These are phyloP conservation scores for Acanthiza pusilla DNA, from an alignment of 2,797 vertebrate genomes.

Conservation along the genomic window DNA sequence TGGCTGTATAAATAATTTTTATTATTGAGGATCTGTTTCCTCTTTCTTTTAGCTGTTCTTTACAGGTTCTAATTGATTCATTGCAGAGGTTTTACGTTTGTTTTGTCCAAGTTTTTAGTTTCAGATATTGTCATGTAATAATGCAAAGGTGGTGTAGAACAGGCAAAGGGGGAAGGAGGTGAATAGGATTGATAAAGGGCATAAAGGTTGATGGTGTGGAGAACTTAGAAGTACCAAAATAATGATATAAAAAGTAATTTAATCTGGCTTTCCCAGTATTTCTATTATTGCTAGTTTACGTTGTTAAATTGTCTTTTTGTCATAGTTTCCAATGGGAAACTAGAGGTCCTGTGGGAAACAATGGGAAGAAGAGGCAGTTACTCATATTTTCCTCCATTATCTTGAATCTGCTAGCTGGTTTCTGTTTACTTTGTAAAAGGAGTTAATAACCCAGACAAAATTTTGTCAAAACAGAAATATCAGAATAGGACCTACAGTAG, in stretches of 20 bases:
- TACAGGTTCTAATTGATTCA: neutral
- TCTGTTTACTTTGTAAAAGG: neutral
- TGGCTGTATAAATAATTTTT: neutral
- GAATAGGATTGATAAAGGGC: neutral
- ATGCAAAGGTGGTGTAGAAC: neutral
- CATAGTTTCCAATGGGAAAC: neutral
- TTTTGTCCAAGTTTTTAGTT: neutral
- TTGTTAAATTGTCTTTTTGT: neutral
- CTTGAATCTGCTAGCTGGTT: neutral
- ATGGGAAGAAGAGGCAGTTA: neutral
- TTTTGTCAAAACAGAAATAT: neutral
- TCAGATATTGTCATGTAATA: neutral
- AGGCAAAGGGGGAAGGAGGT: neutral
- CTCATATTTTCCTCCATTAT: neutral
- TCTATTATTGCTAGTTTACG: neutral
- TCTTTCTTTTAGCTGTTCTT: neutral
- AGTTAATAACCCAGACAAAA: neutral
- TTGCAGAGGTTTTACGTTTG: neutral
- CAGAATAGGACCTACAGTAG: rapidly evolving
- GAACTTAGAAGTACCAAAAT: neutral
- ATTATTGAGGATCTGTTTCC: neutral
- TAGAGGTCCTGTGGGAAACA: neutral
- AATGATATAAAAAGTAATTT: neutral
- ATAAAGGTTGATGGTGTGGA: neutral
- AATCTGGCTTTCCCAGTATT: neutral